Base-by-base conservation (phyloP, 2,888 invertebrate species). In the Coleophora deauratella region DNA sequence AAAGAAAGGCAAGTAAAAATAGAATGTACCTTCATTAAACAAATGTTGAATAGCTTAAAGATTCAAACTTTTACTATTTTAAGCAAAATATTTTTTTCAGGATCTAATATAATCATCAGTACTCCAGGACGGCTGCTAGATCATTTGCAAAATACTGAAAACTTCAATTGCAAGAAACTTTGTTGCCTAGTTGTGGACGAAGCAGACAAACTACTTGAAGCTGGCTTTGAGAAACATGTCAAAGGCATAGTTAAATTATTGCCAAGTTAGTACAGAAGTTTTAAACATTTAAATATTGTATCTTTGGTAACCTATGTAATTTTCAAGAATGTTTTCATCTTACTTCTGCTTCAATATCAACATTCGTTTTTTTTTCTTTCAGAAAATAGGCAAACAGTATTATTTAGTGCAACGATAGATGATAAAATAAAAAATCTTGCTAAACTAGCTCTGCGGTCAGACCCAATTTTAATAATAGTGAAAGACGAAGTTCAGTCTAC, bases 341-440 rank as follows among this genome's bases (percentile, higher is more conserved):
- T 21, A 21, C 21, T 21, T 21, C 6, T 21, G 3, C 6, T 6
- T 21, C 21, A 21, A n/a, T n/a, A n/a, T n/a, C n/a, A n/a, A n/a
- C n/a, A n/a, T n/a, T 21, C 3, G 21, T 21, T 21, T 21, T 3
- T 42, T 27, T 31, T 28, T 57, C 40, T 86, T 87, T 33, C 67
- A 96, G 97, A 92, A 77, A 90, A 91, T 38, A 88, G 98, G 41
- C 98, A 98, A 84, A 98, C 98, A 0, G 93, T 98, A 91, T 72
- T 99, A 44, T 99, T 99, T 72, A 97, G 97, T 65, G 99, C 99
- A n/a, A 99, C 99, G n/a, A 93, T 96, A 63, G 96, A 96, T 13
- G 89, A 92, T 44, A 95, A 95, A 78, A 95, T 95, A 2, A 92
- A 97, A 71, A 94, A 95, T 52, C 79, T 99, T 37, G 94, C 95